These are phyloP conservation scores for Mamestra brassicae DNA, from an alignment of 2,888 invertebrate species.

Conservation along the genomic window DNA sequence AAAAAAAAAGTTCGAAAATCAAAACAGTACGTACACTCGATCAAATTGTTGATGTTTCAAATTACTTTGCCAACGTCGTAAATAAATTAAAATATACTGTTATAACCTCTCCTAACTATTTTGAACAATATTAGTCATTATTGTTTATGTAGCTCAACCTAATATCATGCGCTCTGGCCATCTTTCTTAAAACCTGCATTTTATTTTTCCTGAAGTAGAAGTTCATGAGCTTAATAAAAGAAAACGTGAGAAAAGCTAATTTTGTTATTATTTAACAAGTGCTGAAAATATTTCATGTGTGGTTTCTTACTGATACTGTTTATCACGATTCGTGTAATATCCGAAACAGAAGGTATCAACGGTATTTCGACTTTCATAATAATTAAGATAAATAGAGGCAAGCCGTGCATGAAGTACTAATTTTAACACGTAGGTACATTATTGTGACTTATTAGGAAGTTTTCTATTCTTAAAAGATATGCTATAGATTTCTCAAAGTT, in stretches of 20 bases:
- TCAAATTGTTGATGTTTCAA: slow-evolving; percentile 1
- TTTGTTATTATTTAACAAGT: neutral
- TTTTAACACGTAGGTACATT: too few relatives aligned
- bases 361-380: too few relatives aligned
- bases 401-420: too few relatives aligned
- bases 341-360: too few relatives aligned
- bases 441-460: too few relatives aligned
- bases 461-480: too few relatives aligned
- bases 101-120: slow-evolving; percentile 7
- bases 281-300: too few relatives aligned
- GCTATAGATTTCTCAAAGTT: neutral
- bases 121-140: slow-evolving; percentile 29
- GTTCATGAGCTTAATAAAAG: neutral
- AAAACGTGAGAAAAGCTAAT: neutral
- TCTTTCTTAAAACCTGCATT: slow-evolving; percentile 10
- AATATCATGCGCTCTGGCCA: slow-evolving; percentile 11
- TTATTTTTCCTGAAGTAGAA: slow-evolving; percentile 13
- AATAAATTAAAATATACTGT: slow-evolving; percentile 34
- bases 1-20: too few relatives aligned
- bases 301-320: too few relatives aligned
- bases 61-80: slow-evolving; percentile 30
- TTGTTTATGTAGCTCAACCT: slow-evolving; percentile 6
- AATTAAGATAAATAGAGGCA: too few relatives aligned
- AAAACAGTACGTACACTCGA: neutral
- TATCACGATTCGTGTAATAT: too few relatives aligned